These are phyloP conservation scores for Euplagia quadripunctaria DNA, from an alignment of 2,888 invertebrate species.

Conservation along the genomic window DNA sequence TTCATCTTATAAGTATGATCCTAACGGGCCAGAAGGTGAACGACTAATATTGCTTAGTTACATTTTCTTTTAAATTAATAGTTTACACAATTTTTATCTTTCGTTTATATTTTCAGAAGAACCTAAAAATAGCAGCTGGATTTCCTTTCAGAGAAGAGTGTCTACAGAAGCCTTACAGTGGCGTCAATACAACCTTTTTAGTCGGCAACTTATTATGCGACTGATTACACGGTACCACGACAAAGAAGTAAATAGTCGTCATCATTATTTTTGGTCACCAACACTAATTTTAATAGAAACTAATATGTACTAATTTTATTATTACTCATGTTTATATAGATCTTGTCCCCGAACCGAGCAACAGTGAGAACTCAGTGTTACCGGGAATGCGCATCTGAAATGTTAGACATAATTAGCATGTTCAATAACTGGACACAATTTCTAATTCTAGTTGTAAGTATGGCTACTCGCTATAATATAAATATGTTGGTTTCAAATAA, in stretches of 20 bases:
- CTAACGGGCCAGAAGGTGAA: constrained; percentile 49
- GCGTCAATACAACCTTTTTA: constrained; percentile 79
- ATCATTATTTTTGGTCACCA: background rate
- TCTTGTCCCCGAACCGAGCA: constrained; percentile 35
- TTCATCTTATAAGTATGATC: constrained; percentile 50
- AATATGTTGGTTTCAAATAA: background rate
- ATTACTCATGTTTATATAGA: background rate
- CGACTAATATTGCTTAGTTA: background rate
- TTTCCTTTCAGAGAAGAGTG: constrained; percentile 65
- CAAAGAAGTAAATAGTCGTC: constrained; percentile 62
- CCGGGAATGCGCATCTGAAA: constrained; percentile 70
- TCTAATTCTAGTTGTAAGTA: constrained; percentile 73
- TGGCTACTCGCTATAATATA: background rate
- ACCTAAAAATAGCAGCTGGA: constrained; percentile 64
- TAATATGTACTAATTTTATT: background rate
- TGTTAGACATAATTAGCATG: constrained; percentile 75
- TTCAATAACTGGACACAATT: constrained; percentile 79
- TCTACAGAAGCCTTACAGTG: constrained; percentile 76
- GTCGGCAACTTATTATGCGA: constrained; percentile 68
- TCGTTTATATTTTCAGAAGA: constrained; percentile 28
- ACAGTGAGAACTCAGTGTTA: constrained; percentile 68
- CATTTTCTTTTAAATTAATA: background rate
- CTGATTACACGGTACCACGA: constrained; percentile 71
- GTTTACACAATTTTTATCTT: background rate
- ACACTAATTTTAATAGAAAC: background rate